These are phyloP conservation scores for Lepilemur septentrionalis DNA, from an alignment of 2,797 vertebrate species.

Conservation along the genomic window DNA sequence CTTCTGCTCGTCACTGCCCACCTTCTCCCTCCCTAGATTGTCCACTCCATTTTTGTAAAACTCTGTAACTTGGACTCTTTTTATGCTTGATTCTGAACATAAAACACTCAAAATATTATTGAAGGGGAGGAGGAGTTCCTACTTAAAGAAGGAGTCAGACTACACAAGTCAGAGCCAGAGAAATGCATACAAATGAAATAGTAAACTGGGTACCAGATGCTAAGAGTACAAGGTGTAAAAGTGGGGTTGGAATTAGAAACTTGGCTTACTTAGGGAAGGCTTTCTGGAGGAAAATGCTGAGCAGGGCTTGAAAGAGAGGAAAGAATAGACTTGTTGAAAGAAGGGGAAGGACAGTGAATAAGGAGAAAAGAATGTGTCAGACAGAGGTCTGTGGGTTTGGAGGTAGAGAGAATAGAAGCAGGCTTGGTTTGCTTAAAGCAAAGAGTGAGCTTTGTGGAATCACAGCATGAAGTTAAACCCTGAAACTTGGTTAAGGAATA, in stretches of 20 bases:
- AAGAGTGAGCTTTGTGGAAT: neutral
- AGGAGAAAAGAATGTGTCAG: neutral
- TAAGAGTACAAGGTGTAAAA: neutral
- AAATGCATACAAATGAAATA: neutral
- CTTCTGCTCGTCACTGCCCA: neutral
- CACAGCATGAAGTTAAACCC: neutral
- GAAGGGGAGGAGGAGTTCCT: neutral
- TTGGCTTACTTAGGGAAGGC: neutral
- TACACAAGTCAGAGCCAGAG: conserved; percentile 19
- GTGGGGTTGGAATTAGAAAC: neutral
- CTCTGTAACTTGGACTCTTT: conserved; percentile 39
- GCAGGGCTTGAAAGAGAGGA: neutral
- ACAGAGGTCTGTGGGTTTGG: neutral
- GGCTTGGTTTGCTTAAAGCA: conserved; percentile 19
- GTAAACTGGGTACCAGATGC: neutral
- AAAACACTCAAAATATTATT: conserved; percentile 53
- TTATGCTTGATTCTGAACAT: conserved; percentile 54
- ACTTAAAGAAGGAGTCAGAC: neutral
- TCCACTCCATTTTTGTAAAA: conserved; percentile 37
- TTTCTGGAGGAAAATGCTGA: neutral
- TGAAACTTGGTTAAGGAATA: neutral
- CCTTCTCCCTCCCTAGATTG: neutral
- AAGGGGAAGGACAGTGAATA: neutral
- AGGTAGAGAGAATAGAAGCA: neutral
- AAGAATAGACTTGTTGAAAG: neutral